Evolutionary conservation across 2,888 invertebrate genomes (phyloP), one percentile per base, ranked within the genome.

Genomic region (Drosophila peninsularis): DNA sequence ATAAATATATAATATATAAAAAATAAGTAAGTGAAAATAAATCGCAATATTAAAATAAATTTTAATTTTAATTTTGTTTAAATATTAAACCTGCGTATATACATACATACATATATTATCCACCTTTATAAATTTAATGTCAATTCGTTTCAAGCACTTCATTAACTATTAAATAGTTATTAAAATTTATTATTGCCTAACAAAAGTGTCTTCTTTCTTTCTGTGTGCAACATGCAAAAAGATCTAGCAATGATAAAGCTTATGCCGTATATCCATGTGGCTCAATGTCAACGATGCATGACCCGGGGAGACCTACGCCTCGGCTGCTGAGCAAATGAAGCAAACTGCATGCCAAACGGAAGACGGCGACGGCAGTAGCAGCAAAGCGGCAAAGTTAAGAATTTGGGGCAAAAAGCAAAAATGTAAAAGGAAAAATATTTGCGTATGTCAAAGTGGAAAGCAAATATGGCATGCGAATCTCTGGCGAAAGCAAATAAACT

Each of bases 401-500:
- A 30, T 41, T 24, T 39, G 27, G 60, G 41, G 9, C 47, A 56
- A n/a, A n/a, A n/a, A 50, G 34, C 19, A 54, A 42, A 56, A 70
- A 60, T 45, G 42, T 42, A 39, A 57, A 61, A 56, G 49, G 32
- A 49, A 65, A 80, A 75, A 73, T 80, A 80, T 82, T 73, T 80
- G 62, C 53, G 54, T 67, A 47, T 53, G 69, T 63, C 68, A 77
- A 86, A 77, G 71, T 70, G 73, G 57, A 74, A 24, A 57, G 56
- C 55, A 80, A 76, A 73, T 74, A 80, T 80, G 53, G 53, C 60
- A 73, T 67, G 64, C 52, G 80, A 66, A 56, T 60, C 50, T 36
- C 45, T 36, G 50, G 54, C 32, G 62, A 60, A 56, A 47, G 62
- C 61, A 74, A 69, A 73, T 78, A 67, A 73, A 49, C 74, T 81